A percentile compares a stretch with the other conserved stretches of the same genome.
Evolutionary conservation across 2,888 invertebrate species (phyloP).

Genomic region (Acrobasis suavella): DNA sequence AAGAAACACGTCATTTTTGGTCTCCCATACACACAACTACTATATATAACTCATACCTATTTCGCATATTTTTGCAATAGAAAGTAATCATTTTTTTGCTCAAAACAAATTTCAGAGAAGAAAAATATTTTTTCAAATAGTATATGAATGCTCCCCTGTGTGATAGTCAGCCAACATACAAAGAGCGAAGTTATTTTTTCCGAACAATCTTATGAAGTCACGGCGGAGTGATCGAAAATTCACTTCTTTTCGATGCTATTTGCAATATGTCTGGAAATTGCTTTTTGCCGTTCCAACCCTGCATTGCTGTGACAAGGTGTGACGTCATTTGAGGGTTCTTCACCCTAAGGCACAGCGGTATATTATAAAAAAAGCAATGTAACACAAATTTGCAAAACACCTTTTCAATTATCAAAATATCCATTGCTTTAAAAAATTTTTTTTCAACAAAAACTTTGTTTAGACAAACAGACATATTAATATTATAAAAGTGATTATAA

Average conservation of each 20-base stretch:
- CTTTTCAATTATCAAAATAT: too few relatives aligned
- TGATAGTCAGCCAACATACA: constrained; percentile 9
- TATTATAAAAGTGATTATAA: too few relatives aligned
- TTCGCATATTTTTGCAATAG: too few relatives aligned
- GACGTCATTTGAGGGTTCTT: neutral
- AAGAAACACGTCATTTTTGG: too few relatives aligned
- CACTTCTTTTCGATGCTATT: constrained; percentile 40
- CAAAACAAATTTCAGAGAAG: too few relatives aligned
- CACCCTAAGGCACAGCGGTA: neutral
- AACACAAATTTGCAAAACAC: too few relatives aligned
- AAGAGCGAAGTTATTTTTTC: constrained; percentile 28
- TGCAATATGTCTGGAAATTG: constrained; percentile 54
- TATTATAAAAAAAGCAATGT: neutral
- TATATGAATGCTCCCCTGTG: neutral
- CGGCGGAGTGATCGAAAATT: constrained; percentile 41
- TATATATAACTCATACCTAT: too few relatives aligned
- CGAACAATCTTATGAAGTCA: constrained; percentile 35
- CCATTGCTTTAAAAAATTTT: too few relatives aligned
- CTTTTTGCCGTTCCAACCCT: constrained; percentile 35
- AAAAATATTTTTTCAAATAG: neutral
- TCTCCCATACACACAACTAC: too few relatives aligned
- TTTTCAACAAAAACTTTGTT: too few relatives aligned
- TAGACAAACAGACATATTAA: too few relatives aligned
- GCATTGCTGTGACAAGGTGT: constrained; percentile 18
- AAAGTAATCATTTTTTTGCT: too few relatives aligned